Evolutionary conservation across 2,113 vertebrate genomes (phyloP), one percentile per base, ranked within the genome.

Genomic region (Hipposideros armiger): DNA sequence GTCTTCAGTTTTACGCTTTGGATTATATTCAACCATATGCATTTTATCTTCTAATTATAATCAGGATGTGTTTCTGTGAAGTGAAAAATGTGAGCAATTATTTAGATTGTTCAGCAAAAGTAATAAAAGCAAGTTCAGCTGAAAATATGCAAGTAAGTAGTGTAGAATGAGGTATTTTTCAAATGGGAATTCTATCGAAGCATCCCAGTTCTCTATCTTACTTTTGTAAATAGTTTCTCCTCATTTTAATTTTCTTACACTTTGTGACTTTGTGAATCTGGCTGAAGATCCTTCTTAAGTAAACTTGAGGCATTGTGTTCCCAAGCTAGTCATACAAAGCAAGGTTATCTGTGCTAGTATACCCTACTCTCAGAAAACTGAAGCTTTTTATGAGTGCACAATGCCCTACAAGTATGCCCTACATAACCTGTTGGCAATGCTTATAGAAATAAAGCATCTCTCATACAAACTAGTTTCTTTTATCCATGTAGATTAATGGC

Each of bases 1-100:
- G 54, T 88, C 91, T 97, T 97, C 69, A 96, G 78, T 62, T 96
- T 92, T 94, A 67, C 87, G 52, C 10, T 87, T 95, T 91, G 85
- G 60, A 95, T 96, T 81, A 24, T 81, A 74, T 70, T 90, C 83
- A 87, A 42, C 73, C 81, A 91, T 32, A 28, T 95, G 22, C 11
- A 96, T 56, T 96, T 90, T 85, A 84, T 58, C 81, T 95, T 96
- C 86, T 94, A 85, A 92, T 92, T 94, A 82, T 15, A 95, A 77
- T 81, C 60, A 92, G 7, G 6, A 70, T 85, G 40, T 72, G 17
- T 92, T 50, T 93, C 92, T 67, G 45, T 42, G 40, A 92, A 92
- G 45, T 96, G 66, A 78, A 84, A 96, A 96, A 81, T 92, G 66
- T 91, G 80, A 66, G 24, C 66, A 90, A 94, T 97, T 94, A 76